Percentiles rank a stretch among this genome's conserved stretches.
Conservation (phyloP, 2,113 vertebrate species). For the Axis porcinus region DNA sequence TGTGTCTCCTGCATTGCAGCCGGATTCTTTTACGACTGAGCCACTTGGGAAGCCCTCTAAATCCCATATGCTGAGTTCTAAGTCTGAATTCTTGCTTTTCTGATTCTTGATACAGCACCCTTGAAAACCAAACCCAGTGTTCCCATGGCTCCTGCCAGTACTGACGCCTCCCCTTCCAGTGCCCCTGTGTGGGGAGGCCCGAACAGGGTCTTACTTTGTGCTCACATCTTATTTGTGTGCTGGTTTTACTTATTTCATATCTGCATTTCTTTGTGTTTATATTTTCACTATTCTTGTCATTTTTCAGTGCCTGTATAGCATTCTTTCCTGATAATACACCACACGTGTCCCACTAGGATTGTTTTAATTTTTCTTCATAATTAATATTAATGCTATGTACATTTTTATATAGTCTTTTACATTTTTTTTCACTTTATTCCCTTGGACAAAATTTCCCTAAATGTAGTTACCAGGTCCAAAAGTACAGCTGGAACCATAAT, state of each 20-base stretch:
- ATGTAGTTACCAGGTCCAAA: background rate
- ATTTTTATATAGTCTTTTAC: background rate
- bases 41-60: background rate
- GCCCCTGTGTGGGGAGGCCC: background rate
- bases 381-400: background rate
- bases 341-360: background rate
- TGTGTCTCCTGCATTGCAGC: background rate
- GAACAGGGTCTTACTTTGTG: background rate
- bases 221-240: background rate
- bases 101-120: background rate
- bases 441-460: background rate
- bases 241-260: background rate
- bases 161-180: background rate
- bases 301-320: background rate
- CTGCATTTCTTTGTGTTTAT: background rate
- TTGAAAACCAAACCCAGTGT: background rate
- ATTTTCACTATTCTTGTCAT: background rate
- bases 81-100: background rate
- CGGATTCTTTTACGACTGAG: background rate
- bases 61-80: background rate
- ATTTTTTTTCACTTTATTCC: background rate
- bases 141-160: background rate
- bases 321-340: background rate
- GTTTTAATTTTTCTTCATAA: conserved; percentile 18
- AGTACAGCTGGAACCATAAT: background rate